Evolutionary conservation across 2,113 vertebrate genomes (phyloP).

Genomic region (Osmerus eperlanus): DNA sequence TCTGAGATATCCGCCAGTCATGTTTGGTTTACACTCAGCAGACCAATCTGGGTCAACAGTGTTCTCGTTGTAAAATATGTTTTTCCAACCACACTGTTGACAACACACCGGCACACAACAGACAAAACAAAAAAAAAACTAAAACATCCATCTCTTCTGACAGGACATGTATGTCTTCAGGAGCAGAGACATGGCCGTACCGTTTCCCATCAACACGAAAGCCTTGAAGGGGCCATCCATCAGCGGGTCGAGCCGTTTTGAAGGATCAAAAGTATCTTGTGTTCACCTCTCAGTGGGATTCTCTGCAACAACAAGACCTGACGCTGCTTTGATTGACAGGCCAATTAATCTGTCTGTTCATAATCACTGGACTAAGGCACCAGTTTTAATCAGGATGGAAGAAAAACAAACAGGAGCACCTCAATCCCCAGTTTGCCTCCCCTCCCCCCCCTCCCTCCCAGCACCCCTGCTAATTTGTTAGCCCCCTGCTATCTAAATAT

Average conservation of each 20-base stretch:
- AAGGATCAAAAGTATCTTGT: slow-evolving; percentile 17
- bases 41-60: too few species aligned
- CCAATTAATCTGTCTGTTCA: slow-evolving; percentile 53
- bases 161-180: not conserved
- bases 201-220: not conserved
- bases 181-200: not conserved
- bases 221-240: not conserved
- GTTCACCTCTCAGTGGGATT: slow-evolving; percentile 10
- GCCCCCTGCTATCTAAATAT: too few species aligned
- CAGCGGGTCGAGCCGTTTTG: slow-evolving; percentile 10
- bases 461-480: too few species aligned
- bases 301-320: slow-evolving; percentile 27
- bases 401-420: slow-evolving; percentile 20
- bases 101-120: slow-evolving; percentile 42
- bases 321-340: slow-evolving; percentile 47
- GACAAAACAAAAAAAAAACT: too few species aligned
- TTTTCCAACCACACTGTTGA: not conserved
- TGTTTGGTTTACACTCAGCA: too few species aligned
- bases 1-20: too few species aligned
- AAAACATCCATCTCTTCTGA: not conserved
- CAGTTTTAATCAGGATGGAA: slow-evolving; percentile 42
- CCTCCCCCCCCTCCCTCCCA: too few species aligned
- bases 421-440: not conserved
- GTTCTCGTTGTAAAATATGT: too few species aligned
- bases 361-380: slow-evolving; percentile 32